Evolutionary conservation across 2,888 invertebrate species (phyloP).

Genomic region (Pterobdella sp.): DNA sequence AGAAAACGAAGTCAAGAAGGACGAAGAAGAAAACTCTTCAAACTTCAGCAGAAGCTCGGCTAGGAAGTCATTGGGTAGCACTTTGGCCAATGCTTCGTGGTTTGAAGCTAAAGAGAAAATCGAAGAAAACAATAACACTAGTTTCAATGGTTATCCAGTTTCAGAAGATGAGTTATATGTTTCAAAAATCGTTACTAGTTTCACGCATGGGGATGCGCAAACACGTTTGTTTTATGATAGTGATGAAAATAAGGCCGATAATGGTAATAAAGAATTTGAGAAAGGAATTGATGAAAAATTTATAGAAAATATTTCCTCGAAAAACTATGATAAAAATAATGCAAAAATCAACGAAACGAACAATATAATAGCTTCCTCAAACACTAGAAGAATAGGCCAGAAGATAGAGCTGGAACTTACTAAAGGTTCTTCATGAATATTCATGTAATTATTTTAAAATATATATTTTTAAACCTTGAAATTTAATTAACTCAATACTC

Average conservation of each 20-base stretch:
- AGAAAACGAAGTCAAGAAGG: neutral
- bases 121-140: neutral
- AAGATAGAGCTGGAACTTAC: neutral
- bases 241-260: neutral
- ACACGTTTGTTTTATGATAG: neutral
- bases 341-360: neutral
- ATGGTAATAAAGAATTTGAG: neutral
- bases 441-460: neutral
- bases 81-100: conserved; percentile 13
- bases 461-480: neutral
- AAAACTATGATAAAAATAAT: neutral
- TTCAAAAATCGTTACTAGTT: neutral
- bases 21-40: neutral
- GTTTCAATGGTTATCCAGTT: neutral
- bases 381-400: conserved; percentile 3
- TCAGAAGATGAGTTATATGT: no score
- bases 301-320: no score
- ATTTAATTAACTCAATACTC: no score
- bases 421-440: neutral
- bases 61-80: conserved; percentile 16
- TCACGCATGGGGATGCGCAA: neutral
- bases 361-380: neutral
- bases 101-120: conserved; percentile 25
- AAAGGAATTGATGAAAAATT: no score
- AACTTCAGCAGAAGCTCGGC: neutral